A percentile compares a stretch with the other conserved stretches of the same genome.
These are phyloP conservation scores for Oryzias javanicus DNA, from an alignment of 2,113 vertebrate genomes.

Conservation along the genomic window DNA sequence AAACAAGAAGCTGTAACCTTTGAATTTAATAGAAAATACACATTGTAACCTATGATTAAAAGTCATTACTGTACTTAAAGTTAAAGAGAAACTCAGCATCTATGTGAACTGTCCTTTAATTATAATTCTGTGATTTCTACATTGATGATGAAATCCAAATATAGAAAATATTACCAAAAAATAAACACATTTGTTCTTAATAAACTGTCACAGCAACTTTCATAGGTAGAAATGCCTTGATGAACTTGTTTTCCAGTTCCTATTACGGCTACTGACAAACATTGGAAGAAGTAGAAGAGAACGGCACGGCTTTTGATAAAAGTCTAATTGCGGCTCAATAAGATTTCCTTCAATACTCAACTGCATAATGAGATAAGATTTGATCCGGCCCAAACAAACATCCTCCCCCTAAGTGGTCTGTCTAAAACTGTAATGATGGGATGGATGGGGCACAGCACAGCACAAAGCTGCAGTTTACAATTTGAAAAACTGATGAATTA, in stretches of 20 bases:
- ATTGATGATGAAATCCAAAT: neutral
- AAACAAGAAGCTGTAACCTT: too few species aligned
- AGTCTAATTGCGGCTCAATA: conserved; percentile 51
- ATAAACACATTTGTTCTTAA: neutral
- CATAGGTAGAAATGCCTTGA: conserved; percentile 3
- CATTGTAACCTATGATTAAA: too few species aligned
- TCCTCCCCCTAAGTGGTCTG: conserved; percentile 33
- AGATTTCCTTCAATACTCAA: conserved; percentile 47
- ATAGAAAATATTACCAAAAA: neutral
- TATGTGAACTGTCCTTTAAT: neutral
- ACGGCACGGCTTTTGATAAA: conserved; percentile 35
- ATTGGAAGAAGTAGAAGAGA: conserved; percentile 5
- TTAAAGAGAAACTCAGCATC: neutral
- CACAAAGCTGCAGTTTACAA: conserved; percentile 48
- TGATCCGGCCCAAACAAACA: conserved; percentile 66
- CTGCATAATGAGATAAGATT: conserved; percentile 62
- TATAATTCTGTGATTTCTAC: too few species aligned
- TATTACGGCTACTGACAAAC: conserved; percentile 6
- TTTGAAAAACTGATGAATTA: conserved; percentile 69
- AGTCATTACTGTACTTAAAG: neutral
- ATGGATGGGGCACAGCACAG: conserved; percentile 38
- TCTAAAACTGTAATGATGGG: conserved; percentile 41
- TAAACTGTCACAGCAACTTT: conserved; percentile 7
- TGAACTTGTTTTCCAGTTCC: conserved; percentile 5
- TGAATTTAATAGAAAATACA: too few species aligned